Percentiles rank a stretch among this genome's conserved stretches.
Evolutionary conservation across 2,888 invertebrate species (phyloP).

Genomic region (Ophion obscuratus): DNA sequence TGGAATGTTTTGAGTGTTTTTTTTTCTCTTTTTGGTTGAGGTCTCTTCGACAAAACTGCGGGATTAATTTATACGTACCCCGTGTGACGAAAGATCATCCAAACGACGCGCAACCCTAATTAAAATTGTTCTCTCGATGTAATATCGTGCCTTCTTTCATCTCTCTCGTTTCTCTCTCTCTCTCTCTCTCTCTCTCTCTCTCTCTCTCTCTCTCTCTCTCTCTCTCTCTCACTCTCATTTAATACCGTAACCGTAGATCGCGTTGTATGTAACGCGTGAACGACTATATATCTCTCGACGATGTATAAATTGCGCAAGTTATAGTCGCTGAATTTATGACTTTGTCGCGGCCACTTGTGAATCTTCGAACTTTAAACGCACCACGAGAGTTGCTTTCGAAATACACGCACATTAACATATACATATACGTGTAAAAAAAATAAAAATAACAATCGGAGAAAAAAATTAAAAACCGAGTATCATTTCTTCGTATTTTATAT

Average conservation of each 20-base stretch:
- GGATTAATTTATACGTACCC: not conserved
- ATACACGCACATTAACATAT: not conserved
- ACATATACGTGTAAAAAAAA: not conserved
- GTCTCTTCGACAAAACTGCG: not conserved
- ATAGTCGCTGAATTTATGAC: slow-evolving; percentile 60
- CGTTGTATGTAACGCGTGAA: slow-evolving; percentile 38
- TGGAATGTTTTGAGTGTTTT: not conserved
- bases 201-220: too few relatives aligned
- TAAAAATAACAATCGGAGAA: not conserved
- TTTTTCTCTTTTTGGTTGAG: not conserved
- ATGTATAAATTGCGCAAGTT: slow-evolving; percentile 63
- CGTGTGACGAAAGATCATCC: slow-evolving; percentile 45
- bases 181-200: too few relatives aligned
- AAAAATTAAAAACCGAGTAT: not conserved
- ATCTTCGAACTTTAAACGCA: slow-evolving; percentile 51
- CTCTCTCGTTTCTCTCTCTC: not conserved
- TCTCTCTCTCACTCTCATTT: not conserved
- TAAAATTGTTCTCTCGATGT: slow-evolving; percentile 52
- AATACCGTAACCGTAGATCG: slow-evolving; percentile 26
- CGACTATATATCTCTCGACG: slow-evolving; percentile 55
- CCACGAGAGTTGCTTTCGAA: slow-evolving; percentile 34
- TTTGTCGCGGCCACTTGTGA: slow-evolving; percentile 39
- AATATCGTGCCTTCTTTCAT: slow-evolving; percentile 4
- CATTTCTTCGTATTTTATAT: not conserved
- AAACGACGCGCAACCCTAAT: slow-evolving; percentile 45